These are phyloP conservation scores for Solen grandis DNA, from an alignment of 1,140 invertebrate species.

Conservation along the genomic window DNA sequence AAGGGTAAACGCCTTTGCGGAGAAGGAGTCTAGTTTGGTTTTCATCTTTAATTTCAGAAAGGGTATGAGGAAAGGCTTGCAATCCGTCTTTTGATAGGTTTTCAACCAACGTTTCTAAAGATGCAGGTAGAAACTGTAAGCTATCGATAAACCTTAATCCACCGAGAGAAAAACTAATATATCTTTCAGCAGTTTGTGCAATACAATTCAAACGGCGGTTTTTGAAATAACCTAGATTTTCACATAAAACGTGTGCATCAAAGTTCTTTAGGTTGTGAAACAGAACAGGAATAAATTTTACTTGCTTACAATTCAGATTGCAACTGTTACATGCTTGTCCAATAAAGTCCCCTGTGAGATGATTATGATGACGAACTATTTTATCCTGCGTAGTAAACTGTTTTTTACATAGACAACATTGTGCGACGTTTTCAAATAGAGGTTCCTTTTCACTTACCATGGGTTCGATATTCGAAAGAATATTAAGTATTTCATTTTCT, in stretches of 20 bases:
- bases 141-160: constrained; percentile 52
- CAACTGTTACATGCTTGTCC: constrained; percentile 29
- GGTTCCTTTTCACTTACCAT: constrained; percentile 7
- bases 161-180: constrained; percentile 55
- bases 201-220: constrained; percentile 73
- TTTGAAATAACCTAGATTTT: constrained; percentile 66
- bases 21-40: constrained; percentile 19
- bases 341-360: constrained; percentile 42
- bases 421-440: background rate
- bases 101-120: constrained; percentile 24
- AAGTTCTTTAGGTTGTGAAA: constrained; percentile 80
- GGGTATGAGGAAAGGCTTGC: constrained; percentile 18
- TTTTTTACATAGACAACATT: constrained; percentile 54
- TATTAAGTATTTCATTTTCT: constrained; percentile 15
- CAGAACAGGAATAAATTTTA: constrained; percentile 71
- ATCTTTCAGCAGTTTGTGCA: constrained; percentile 77
- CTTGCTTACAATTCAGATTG: constrained; percentile 38
- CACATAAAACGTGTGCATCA: constrained; percentile 77
- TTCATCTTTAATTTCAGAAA: background rate
- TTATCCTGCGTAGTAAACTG: background rate
- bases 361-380: constrained; percentile 34
- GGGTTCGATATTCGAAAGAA: constrained; percentile 19
- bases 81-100: constrained; percentile 37
- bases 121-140: constrained; percentile 39
- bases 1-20: constrained; percentile 52